Evolutionary conservation across 2,888 invertebrate species (phyloP), one percentile per base, ranked within the genome.

Genomic region (Acrobeloides nanus): DNA sequence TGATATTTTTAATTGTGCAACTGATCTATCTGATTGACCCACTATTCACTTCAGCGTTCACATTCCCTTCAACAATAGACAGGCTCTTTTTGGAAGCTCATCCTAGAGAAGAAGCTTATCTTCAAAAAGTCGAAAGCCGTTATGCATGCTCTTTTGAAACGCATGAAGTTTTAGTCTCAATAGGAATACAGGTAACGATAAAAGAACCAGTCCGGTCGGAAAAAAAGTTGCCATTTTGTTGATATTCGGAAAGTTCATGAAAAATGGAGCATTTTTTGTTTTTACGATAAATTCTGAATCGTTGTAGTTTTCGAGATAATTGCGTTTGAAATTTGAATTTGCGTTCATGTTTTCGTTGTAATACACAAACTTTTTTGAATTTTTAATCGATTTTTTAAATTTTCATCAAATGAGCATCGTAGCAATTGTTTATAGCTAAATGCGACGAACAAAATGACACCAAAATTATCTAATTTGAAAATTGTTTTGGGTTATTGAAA

Each of bases 11-110:
- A 21, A 45, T 68, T 26, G 57, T 54, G 18, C 68, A 69, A 55
- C 56, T 69, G 44, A 53, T 66, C 31, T 62, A 61, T 41, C 61
- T 69, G 24, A 53, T 68, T 12, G 57, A 59, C 40, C 66, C 67
- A 31, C 48, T 68, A n/a, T 55, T 68, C 38, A 56, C 55, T 44
- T 63, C 59, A 33, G 63, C 68, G 6, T 57, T 51, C 33, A 46
- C 53, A 20, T 68, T 69, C 42, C 66, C 66, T 1, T 52, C 48
- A 24, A 61, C 63, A 53, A 40, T 69, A 21, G 68, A 69, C 41
- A 55, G 66, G 24, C 53, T 69, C 10, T 68, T 69, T 48, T 33
- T 61, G 18, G 60, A 61, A 33, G 64, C 59, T 6, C 54, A 57
- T 26, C 66, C 66, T 23, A 49, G 61, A 20, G 62, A 62, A 38